Conservation (phyloP, 2,888 invertebrate species). For the Phaedon cochleariae region DNA sequence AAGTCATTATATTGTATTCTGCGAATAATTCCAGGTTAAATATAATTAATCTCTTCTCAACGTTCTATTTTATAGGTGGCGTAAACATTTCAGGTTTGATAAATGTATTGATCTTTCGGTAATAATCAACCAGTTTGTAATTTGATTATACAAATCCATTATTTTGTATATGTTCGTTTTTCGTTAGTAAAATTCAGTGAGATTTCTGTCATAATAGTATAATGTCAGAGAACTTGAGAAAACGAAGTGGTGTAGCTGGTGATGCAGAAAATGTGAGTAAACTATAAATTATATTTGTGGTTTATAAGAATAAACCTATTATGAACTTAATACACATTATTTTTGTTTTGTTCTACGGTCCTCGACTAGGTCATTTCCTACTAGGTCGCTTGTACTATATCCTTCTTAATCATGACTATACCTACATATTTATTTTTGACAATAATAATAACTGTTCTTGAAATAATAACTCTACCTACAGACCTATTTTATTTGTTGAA, state of each 20-base stretch:
- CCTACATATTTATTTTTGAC: no score
- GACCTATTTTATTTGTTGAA: no score
- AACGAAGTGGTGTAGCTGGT: conserved; percentile 21
- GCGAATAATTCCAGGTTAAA: not conserved
- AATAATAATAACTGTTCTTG: no score
- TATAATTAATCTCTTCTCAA: not conserved
- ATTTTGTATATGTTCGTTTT: conserved; percentile 12
- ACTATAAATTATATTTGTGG: not conserved
- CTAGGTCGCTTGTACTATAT: no score
- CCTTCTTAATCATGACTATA: no score
- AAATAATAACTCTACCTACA: no score
- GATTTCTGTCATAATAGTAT: not conserved
- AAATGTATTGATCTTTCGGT: conserved; percentile 38
- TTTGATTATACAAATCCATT: conserved; percentile 30
- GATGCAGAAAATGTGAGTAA: conserved; percentile 36
- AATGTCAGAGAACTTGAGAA: conserved; percentile 37
- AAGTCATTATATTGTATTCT: not conserved
- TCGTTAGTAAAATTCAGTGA: not conserved
- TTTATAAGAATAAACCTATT: not conserved
- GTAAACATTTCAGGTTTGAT: conserved; percentile 36
- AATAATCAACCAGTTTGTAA: conserved; percentile 13
- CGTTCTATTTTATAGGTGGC: conserved; percentile 37
- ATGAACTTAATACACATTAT: no score
- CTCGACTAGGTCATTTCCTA: no score
- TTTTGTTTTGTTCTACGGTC: no score